Percentiles rank a stretch among this genome's conserved stretches.
These are phyloP conservation scores for Psittacus erithacus DNA, from an alignment of 2,113 vertebrate genomes.

Conservation along the genomic window DNA sequence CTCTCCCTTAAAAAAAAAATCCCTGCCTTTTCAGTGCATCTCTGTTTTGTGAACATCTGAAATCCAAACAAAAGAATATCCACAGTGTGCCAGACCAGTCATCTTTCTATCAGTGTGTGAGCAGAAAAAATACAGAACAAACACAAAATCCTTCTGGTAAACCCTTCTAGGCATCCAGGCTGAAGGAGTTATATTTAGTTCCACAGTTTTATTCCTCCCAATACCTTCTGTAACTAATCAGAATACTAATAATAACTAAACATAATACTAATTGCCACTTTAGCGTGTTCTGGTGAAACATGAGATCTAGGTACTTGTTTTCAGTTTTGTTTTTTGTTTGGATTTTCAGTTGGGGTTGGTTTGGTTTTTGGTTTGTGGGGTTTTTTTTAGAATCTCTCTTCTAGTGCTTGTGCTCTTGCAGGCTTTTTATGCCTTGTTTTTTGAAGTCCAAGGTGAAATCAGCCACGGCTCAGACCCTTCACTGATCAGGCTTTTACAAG, in stretches of 20 bases:
- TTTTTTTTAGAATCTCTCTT: neutral
- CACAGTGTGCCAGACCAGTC: neutral
- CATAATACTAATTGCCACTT: neutral
- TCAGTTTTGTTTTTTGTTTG: neutral
- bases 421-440: neutral
- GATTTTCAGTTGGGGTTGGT: neutral
- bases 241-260: neutral
- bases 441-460: neutral
- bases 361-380: neutral
- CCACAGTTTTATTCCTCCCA: neutral
- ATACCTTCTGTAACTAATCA: neutral
- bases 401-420: neutral
- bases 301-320: neutral
- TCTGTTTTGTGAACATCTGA: conserved; percentile 15
- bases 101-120: neutral
- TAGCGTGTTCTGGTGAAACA: neutral
- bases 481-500: neutral
- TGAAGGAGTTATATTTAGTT: neutral
- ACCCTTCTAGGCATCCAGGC: neutral
- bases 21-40: neutral
- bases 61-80: neutral
- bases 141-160: neutral
- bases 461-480: neutral
- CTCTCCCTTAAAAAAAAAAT: neutral
- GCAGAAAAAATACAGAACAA: neutral